Percentiles rank a stretch among this genome's conserved stretches.
These are phyloP conservation scores for Rallus crepitans DNA, from an alignment of 2,797 vertebrate species.

Conservation along the genomic window DNA sequence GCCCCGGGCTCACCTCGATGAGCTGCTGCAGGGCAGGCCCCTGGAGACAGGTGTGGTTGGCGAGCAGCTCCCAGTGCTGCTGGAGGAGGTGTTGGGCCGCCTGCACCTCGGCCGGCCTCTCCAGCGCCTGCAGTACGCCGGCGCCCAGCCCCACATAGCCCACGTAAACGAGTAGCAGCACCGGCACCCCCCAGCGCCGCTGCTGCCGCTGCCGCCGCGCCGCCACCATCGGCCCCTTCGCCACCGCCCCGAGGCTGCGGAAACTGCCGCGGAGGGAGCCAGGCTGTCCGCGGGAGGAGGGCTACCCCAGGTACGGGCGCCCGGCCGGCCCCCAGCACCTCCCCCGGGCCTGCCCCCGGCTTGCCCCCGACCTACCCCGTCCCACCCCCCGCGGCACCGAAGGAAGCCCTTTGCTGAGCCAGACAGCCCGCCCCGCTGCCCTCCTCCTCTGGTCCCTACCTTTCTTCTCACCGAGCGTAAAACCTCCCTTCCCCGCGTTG, in stretches of 20 bases:
- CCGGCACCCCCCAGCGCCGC: neutral
- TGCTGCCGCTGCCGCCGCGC: neutral
- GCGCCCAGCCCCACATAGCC: constrained; percentile 84
- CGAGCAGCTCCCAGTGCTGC: constrained; percentile 83
- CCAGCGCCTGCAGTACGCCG: constrained; percentile 86
- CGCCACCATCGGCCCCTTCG: neutral
- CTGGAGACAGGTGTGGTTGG: constrained; percentile 86
- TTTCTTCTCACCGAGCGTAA: rapidly evolving
- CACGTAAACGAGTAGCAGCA: constrained; percentile 81
- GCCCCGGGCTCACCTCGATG: constrained; percentile 80
- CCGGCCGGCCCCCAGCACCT: neutral
- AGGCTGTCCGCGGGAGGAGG: neutral
- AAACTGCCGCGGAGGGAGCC: neutral
- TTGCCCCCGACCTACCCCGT: neutral
- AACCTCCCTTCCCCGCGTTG: neutral
- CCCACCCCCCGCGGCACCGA: neutral
- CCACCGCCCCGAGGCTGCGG: no score
- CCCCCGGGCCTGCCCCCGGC: neutral
- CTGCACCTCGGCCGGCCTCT: constrained; percentile 81
- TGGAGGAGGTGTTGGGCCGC: constrained; percentile 79
- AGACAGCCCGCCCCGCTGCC: rapidly evolving
- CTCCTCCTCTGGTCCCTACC: rapidly evolving
- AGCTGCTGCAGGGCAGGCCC: constrained; percentile 82
- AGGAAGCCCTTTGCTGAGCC: rapidly evolving
- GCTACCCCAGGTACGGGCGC: neutral